Evolutionary conservation across 1,140 invertebrate genomes (phyloP), one percentile per base, ranked within the genome.

Genomic region (Conus betulinus): DNA sequence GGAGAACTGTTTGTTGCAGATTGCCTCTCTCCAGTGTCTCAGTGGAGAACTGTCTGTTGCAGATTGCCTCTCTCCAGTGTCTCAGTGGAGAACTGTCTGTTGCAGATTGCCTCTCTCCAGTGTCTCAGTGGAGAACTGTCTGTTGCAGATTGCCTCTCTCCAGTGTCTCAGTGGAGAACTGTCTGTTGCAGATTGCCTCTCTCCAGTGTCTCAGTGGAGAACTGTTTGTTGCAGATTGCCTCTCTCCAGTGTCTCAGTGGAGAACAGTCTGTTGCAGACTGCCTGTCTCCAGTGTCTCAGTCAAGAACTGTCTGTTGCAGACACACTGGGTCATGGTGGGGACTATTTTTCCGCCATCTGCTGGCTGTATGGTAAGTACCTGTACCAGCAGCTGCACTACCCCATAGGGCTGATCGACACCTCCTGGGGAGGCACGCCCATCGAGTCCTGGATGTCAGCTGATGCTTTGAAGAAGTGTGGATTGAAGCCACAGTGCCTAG

Each of bases 271-370:
- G 60, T 20, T 20, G 11, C 11, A 63, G 20, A 25, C 7, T 74
- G 11, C 17, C 17, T 20, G 20, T 74, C 7, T 20, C 17, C 67
- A n/a, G 60, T 63, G 60, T 8, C 20, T 20, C 60, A 15, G 60
- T 11, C 11, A 3, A 63, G 60, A 63, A 63, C 60, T 63, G 60
- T 15, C 1, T 63, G 60, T 20, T 20, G 5, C 81, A 83, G 81
- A 23, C 13, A 55, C 51, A 17, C 52, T 83, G 52, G 81, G 81
- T 55, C 81, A 83, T 10, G n/a, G 17, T 10, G 15, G 51, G 5
- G 8, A 83, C 25, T 89, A 92, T 74, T 94, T 94, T 85, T 93
- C 93, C 6, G 93, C 91, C 25, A 89, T 94, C 6, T 94, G 93
- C 84, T 94, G 93, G 93, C 88, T 93, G 71, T 94, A 90, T 83